phyloP scores from a whole-genome alignment of 1,140 invertebrate species.

The Mya arenaria region DNA sequence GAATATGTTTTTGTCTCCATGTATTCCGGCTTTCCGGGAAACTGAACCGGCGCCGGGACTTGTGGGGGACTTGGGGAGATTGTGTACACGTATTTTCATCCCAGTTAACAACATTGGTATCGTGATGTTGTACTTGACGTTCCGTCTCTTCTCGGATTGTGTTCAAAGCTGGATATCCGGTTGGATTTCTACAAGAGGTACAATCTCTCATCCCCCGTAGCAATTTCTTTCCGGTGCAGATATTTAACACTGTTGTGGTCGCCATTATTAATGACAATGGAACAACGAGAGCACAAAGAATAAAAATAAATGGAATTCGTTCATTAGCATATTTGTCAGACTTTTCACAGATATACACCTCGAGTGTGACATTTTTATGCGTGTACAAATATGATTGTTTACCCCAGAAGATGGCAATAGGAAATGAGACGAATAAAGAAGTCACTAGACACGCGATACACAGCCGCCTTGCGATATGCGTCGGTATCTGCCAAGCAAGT shows the following conservation, averaged over 20 bases:
- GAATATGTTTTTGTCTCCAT: background rate
- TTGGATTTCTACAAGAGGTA: too few species aligned
- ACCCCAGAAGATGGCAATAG: slow-evolving; percentile 19
- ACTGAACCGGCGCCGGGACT: background rate
- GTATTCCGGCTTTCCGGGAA: background rate
- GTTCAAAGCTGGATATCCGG: too few species aligned
- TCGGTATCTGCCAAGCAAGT: slow-evolving; percentile 53
- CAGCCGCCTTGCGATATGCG: background rate
- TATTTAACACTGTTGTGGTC: background rate
- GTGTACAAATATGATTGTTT: slow-evolving; percentile 7
- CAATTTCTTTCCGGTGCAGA: slow-evolving; percentile 18
- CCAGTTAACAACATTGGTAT: background rate
- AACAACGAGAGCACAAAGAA: slow-evolving; percentile 4
- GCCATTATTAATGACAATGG: slow-evolving; percentile 24
- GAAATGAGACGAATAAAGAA: background rate
- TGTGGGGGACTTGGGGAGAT: background rate
- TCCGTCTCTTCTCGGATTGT: too few species aligned
- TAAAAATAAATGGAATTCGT: slow-evolving; percentile 23
- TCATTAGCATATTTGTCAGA: slow-evolving; percentile 8
- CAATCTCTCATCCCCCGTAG: background rate
- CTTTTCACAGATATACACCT: slow-evolving; percentile 36
- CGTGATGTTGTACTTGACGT: background rate
- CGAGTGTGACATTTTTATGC: background rate
- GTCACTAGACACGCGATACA: slow-evolving; percentile 1
- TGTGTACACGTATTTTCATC: background rate